These are phyloP conservation scores for Ormia ochracea DNA, from an alignment of 2,888 invertebrate genomes.

Conservation along the genomic window DNA sequence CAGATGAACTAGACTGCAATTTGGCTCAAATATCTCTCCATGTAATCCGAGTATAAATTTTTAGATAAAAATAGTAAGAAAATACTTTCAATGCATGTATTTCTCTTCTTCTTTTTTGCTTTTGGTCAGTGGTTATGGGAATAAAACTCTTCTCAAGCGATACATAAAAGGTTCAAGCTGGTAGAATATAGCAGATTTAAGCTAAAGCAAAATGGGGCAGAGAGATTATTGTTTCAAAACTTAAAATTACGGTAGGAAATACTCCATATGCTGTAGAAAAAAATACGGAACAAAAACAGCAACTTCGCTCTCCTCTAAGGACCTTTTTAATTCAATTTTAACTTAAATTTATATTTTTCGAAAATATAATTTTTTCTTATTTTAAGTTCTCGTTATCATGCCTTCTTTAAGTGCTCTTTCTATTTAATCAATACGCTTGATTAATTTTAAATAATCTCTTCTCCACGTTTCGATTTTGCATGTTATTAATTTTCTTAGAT, in stretches of 20 bases:
- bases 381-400: neutral
- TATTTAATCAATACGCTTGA: constrained; percentile 6
- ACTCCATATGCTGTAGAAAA: no score
- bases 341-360: no score
- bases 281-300: no score
- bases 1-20: neutral
- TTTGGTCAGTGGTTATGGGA: neutral
- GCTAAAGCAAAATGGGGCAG: no score
- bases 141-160: constrained; percentile 6
- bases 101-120: neutral
- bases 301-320: no score
- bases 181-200: no score
- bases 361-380: no score
- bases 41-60: constrained; percentile 8
- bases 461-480: neutral
- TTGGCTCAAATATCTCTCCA: constrained; percentile 22
- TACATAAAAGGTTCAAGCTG: constrained; percentile 10
- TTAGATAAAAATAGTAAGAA: neutral
- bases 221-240: no score
- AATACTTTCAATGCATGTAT: constrained; percentile 8
- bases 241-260: no score
- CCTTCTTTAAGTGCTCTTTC: neutral
- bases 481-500: neutral
- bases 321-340: no score
- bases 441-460: neutral